These are phyloP conservation scores for Urechis unicinctus DNA, from an alignment of 2,888 invertebrate genomes.

Conservation along the genomic window DNA sequence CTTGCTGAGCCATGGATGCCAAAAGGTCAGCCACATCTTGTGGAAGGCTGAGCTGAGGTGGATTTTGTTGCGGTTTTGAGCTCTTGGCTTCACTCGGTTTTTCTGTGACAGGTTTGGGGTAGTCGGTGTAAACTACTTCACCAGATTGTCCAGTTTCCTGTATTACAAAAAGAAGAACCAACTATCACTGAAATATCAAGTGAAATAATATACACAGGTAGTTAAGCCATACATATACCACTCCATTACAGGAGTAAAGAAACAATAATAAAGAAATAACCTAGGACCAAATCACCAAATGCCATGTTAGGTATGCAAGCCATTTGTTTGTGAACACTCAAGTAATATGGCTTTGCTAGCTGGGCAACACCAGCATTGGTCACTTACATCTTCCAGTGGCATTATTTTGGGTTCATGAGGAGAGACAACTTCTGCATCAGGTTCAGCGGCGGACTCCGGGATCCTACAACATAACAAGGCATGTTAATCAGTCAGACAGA, in stretches of 20 bases:
- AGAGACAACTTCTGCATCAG: conserved; percentile 73
- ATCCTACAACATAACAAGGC: conserved; percentile 54
- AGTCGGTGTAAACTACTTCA: background rate
- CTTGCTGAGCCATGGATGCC: conserved; percentile 14
- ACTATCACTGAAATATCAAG: no score
- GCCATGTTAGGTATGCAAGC: no score
- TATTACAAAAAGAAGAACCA: background rate
- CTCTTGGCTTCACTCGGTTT: background rate
- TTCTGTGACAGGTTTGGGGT: conserved; percentile 4
- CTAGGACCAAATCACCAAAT: no score
- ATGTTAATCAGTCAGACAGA: background rate
- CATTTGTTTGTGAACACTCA: no score
- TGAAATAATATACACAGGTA: no score
- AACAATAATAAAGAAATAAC: no score
- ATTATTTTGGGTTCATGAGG: conserved; percentile 74
- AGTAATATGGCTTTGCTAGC: no score
- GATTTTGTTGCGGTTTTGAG: background rate
- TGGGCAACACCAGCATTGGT: no score
- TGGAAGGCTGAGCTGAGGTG: conserved; percentile 22
- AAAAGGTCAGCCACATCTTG: conserved; percentile 34
- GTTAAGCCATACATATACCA: no score
- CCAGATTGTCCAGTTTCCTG: conserved; percentile 4
- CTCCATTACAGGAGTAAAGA: no score
- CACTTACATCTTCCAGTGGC: conserved; percentile 72
- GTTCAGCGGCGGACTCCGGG: conserved; percentile 80